Conservation (phyloP, 2,797 vertebrate genomes). For the Picus viridis region DNA sequence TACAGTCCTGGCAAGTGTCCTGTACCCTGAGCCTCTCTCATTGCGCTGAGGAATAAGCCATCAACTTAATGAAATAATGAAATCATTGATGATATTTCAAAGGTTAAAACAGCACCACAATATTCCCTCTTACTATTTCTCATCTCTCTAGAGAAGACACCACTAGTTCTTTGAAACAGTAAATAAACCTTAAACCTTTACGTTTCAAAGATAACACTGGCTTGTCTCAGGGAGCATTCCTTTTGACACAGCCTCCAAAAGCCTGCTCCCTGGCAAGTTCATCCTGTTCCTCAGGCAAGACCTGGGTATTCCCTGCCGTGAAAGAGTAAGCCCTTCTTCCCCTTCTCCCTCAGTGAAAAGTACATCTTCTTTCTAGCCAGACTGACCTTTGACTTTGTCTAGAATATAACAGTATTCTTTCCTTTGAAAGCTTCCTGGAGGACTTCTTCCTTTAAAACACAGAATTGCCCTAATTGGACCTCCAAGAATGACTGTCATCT, state of each 20-base stretch:
- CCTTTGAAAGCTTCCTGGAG: slow-evolving; percentile 72
- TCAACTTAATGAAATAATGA: slow-evolving; percentile 6
- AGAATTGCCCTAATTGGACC: slow-evolving; percentile 75
- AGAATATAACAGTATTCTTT: slow-evolving; percentile 70
- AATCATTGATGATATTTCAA: slow-evolving; percentile 55
- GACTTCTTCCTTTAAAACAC: slow-evolving; percentile 63
- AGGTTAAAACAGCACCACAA: slow-evolving; percentile 40
- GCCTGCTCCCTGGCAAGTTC: slow-evolving; percentile 67
- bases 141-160: slow-evolving; percentile 57
- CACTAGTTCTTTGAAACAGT: slow-evolving; percentile 70
- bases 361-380: slow-evolving; percentile 64
- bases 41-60: slow-evolving; percentile 6
- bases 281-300: slow-evolving; percentile 76
- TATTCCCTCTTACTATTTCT: slow-evolving; percentile 48
- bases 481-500: slow-evolving; percentile 64
- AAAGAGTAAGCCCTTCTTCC: slow-evolving; percentile 67
- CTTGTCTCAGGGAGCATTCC: slow-evolving; percentile 63
- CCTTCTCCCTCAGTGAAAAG: slow-evolving; percentile 60
- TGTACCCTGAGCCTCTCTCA: background rate
- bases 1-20: background rate
- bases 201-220: slow-evolving; percentile 66
- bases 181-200: slow-evolving; percentile 75
- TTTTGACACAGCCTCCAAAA: slow-evolving; percentile 66
- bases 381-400: slow-evolving; percentile 74
- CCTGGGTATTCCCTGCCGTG: slow-evolving; percentile 69